Evolutionary conservation across 2,888 invertebrate genomes (phyloP), one percentile per base, ranked within the genome.

Genomic region (Rhyacophila evoluta): DNA sequence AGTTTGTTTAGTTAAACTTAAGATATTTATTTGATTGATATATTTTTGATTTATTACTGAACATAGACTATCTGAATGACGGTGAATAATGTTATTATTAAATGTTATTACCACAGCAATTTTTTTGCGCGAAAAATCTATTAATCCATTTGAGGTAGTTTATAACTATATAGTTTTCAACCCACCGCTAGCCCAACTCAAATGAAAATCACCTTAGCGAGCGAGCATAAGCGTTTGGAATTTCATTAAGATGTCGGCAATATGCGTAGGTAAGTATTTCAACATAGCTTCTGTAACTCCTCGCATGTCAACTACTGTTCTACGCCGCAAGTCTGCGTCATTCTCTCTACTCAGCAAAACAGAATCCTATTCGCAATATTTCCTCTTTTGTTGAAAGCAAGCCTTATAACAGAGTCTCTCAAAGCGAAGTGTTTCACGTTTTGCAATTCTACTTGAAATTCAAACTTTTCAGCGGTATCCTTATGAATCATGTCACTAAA

Each of bases 331-430:
- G 55, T 55, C 55, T 55, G 19, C 55, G 55, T 25, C 55, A 55
- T 55, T 55, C 55, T 55, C 55, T 55, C 55, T 55, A 55, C 55
- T 55, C 55, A 55, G 19, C 55, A 37, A 36, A 76, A 72, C 76
- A 19, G 55, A 55, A 72, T 76, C 72, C 72, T 36, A 68, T 76
- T 72, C 55, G 71, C 25, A 72, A 76, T 76, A 76, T 41, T 76
- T 55, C 72, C 70, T 41, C 76, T 76, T 72, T 76, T 76, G 76
- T 76, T 72, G 55, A 55, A 55, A 55, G 55, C 55, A 55, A 55
- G 55, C 55, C 8, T 19, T 55, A 55, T 19, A 55, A 25, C 55
- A 19, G 8, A 19, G 55, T 19, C 55, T 25, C 55, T 55, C 55
- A 55, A 55, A 55, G 25, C 19, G 19, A 55, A 5, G 10, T 19